Conservation (phyloP, 2,888 invertebrate genomes). For the Gryllus longicercus region DNA sequence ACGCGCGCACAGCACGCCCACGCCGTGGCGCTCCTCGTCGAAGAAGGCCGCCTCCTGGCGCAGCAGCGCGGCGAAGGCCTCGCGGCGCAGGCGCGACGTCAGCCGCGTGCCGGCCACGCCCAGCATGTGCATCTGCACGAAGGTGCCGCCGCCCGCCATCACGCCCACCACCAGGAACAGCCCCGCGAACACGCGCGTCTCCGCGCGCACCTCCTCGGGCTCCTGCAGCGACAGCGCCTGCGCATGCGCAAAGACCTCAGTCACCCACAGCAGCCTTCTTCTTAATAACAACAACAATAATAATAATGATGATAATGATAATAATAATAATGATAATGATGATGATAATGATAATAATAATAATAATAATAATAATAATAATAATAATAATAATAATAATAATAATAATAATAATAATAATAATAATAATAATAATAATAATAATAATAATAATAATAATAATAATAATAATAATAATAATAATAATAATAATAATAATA, state of each 20-base stretch:
- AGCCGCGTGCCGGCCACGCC: conserved; percentile 75
- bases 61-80: conserved; percentile 64
- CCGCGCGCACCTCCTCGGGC: not conserved
- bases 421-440: too few relatives aligned
- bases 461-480: too few relatives aligned
- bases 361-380: too few relatives aligned
- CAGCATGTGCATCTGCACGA: conserved; percentile 62
- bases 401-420: too few relatives aligned
- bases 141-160: conserved; percentile 59
- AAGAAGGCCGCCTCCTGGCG: conserved; percentile 73
- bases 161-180: conserved; percentile 63
- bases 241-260: not conserved
- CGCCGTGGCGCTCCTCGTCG: conserved; percentile 67
- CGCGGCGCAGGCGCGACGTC: conserved; percentile 66
- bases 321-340: too few relatives aligned
- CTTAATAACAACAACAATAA: too few relatives aligned
- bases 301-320: too few relatives aligned
- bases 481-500: too few relatives aligned
- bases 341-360: too few relatives aligned
- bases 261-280: not conserved
- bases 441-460: too few relatives aligned
- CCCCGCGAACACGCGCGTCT: not conserved
- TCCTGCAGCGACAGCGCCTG: not conserved
- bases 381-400: too few relatives aligned
- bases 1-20: conserved; percentile 70